Percentiles rank a stretch among this genome's conserved stretches.
Conservation (phyloP, 2,888 invertebrate genomes). For the Acrobasis consociella region DNA sequence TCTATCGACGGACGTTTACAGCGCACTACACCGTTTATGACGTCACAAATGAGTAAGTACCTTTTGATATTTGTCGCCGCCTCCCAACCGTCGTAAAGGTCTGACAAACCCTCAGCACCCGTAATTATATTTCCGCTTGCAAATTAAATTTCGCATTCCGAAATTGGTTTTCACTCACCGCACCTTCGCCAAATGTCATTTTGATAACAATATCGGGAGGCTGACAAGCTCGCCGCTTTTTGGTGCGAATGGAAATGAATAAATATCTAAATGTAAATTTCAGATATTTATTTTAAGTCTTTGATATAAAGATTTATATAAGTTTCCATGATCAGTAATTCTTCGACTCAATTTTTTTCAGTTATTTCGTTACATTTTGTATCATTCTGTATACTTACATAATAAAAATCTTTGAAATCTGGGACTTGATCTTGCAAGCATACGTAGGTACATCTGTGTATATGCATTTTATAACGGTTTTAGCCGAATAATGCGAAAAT, state of each 20-base stretch:
- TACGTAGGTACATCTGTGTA: no score
- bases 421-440: no score
- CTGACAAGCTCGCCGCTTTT: slow-evolving; percentile 23
- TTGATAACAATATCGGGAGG: slow-evolving; percentile 34
- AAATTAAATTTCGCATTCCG: slow-evolving; percentile 52
- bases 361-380: no score
- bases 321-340: no score
- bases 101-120: slow-evolving; percentile 42
- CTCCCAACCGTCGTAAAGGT: slow-evolving; percentile 44
- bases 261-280: slow-evolving; percentile 1
- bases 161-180: slow-evolving; percentile 54
- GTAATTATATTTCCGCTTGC: slow-evolving; percentile 51
- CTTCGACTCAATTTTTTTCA: no score
- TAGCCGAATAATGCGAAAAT: no score
- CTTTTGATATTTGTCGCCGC: slow-evolving; percentile 40
- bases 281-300: neutral
- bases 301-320: neutral
- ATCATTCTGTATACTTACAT: no score
- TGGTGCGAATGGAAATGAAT: slow-evolving; percentile 8
- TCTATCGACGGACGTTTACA: slow-evolving; percentile 92
- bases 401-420: no score
- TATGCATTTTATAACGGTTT: no score
- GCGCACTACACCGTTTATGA: slow-evolving; percentile 96
- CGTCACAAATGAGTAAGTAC: slow-evolving; percentile 93
- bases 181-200: slow-evolving; percentile 42